Evolutionary conservation across 1,140 invertebrate species (phyloP).

Genomic region (Drosophila burlai): DNA sequence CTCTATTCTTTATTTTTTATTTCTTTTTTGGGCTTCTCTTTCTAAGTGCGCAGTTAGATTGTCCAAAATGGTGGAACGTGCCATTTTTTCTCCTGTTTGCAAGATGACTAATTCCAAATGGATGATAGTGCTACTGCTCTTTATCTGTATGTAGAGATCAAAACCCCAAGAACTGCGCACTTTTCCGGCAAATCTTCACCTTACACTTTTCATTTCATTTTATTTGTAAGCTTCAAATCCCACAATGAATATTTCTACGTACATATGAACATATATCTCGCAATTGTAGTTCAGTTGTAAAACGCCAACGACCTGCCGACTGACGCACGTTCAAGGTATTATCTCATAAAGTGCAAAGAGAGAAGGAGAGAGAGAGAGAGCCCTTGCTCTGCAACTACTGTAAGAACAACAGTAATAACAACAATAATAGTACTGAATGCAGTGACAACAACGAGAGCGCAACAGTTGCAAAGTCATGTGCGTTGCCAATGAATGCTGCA

Average conservation of each 20-base stretch:
- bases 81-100: slow-evolving; percentile 5
- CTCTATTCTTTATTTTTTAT: not conserved
- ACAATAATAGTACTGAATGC: slow-evolving; percentile 21
- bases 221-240: slow-evolving; percentile 5
- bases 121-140: slow-evolving; percentile 13
- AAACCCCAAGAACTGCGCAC: slow-evolving; percentile 27
- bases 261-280: slow-evolving; percentile 2
- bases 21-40: slow-evolving; percentile 25
- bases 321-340: slow-evolving; percentile 84
- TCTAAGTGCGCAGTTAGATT: slow-evolving; percentile 75
- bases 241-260: slow-evolving; percentile 20
- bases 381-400: slow-evolving; percentile 59
- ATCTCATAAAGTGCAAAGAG: slow-evolving; percentile 70
- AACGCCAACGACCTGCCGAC: slow-evolving; percentile 76
- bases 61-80: slow-evolving; percentile 62
- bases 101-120: slow-evolving; percentile 46
- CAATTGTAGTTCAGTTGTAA: slow-evolving; percentile 69
- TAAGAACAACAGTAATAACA: slow-evolving; percentile 13
- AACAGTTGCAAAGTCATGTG: slow-evolving; percentile 72
- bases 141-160: not conserved
- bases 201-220: slow-evolving; percentile 73
- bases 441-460: slow-evolving; percentile 52
- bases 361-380: slow-evolving; percentile 21
- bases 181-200: slow-evolving; percentile 20
- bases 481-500: slow-evolving; percentile 39